Evolutionary conservation across 2,113 vertebrate species (phyloP), one percentile per base, ranked within the genome.

Genomic region (Podarcis raffonei): DNA sequence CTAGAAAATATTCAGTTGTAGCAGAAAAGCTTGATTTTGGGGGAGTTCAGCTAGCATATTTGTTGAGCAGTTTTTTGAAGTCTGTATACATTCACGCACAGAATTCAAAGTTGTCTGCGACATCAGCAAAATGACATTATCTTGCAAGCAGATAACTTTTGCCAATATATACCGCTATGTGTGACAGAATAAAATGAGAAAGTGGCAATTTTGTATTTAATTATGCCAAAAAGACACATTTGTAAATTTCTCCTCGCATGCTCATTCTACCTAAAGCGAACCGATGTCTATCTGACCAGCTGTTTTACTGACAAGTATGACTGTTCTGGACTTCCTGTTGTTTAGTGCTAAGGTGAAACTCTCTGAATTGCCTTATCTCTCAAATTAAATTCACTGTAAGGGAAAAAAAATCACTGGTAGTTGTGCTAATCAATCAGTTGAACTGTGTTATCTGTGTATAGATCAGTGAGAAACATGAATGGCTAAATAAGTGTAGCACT

Each of bases 361-460:
- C 91, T 93, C 16, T 92, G 92, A 95, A 90, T 94, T 93, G 93
- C 89, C 96, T 96, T 96, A 92, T 94, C 93, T 95, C 94, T 95
- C 95, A 93, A 84, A 89, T 91, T 95, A 94, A 93, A 90, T 94
- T 94, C 92, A 95, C 91, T 95, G 93, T 94, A 95, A 87, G n/a
- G n/a, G 93, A 88, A 94, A 91, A 92, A 92, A 0, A n/a, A 90
- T 93, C 89, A 94, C 92, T 95, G 90, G 94, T 92, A 94, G 90
- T 94, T 2, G 84, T 92, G 94, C 95, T 87, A 94, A 91, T 95
- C 93, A 86, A 62, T 89, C 89, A 80, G 25, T 3, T 0, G 78
- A 94, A 94, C 92, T 96, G 94, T 96, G 27, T 53, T 84, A 90
- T 92, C 88, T 93, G 94, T 94, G 89, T 95, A 85, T 72, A 93